Evolutionary conservation across 2,113 vertebrate genomes (phyloP), one percentile per base, ranked within the genome.

Genomic region (Spizaetus ornatus): DNA sequence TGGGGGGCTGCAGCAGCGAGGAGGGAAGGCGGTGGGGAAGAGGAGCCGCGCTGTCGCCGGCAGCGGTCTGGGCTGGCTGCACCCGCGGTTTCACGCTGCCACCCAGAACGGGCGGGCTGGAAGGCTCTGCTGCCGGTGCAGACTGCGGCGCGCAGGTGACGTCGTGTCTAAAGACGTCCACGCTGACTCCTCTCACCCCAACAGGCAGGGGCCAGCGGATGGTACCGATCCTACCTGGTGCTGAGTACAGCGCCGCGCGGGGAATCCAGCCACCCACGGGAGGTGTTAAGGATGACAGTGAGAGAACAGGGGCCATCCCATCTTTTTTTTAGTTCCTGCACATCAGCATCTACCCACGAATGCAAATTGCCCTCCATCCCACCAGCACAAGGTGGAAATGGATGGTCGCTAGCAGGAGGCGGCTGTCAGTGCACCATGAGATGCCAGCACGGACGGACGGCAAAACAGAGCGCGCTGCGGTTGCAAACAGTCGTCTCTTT

Each of bases 31-130:
- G 3, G 31, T 8, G 47, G 17, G 73, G 9, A 7, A 36, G 59
- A 62, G 71, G 55, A n/a, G 34, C 71, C 9, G 31, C 36, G 4
- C 16, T 19, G 29, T 18, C 7, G 4, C 32, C 10, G 16, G 45
- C 20, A 20, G 82, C 5, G 0, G 40, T 10, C 8, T 5, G 26
- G 16, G 34, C 36, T 31, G 48, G 12, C 58, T 18, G 55, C 63
- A 0, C 10, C 62, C 14, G 1, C 1, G 32, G 31, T 11, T 17
- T 43, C n/a, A 15, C 5, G 2, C 17, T 3, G 2, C 5, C 1
- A 3, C 21, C 26, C 40, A 4, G 42, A 34, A 14, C 36, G 9
- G 55, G 32, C 11, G 2, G 45, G 53, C 25, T 11, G 59, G 34
- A 13, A 0, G 2, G 48, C 48, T 50, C 22, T 25, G 48, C 22